Conservation (phyloP, 2,113 vertebrate genomes). For the Cervus canadensis region DNA sequence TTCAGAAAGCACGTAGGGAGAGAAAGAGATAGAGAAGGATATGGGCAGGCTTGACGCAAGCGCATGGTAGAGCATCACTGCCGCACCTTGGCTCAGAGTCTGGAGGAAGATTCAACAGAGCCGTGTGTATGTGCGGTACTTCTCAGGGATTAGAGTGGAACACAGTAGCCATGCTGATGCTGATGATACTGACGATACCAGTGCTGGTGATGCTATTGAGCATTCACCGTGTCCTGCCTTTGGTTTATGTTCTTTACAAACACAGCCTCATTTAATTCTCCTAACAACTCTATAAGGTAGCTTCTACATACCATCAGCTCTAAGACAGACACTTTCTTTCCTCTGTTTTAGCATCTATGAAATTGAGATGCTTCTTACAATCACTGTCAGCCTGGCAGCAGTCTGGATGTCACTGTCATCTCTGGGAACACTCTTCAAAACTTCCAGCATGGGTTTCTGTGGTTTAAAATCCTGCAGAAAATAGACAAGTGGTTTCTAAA, state of each 20-base stretch:
- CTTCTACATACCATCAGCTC: not conserved
- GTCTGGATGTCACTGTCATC: not conserved
- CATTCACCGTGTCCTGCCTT: not conserved
- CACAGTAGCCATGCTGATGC: not conserved
- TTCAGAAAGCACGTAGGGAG: not conserved
- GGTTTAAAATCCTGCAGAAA: not conserved
- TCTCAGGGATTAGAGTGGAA: not conserved
- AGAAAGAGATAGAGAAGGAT: conserved; percentile 36
- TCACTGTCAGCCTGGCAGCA: not conserved
- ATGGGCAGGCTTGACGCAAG: conserved; percentile 45
- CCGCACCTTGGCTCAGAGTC: not conserved
- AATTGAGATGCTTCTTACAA: not conserved
- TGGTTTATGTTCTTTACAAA: not conserved
- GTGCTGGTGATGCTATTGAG: not conserved
- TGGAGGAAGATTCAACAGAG: not conserved
- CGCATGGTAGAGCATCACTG: rapidly evolving
- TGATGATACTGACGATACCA: not conserved
- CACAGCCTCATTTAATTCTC: not conserved
- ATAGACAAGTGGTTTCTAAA: not conserved
- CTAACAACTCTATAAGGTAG: not conserved
- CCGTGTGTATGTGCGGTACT: rapidly evolving
- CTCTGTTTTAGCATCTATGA: not conserved
- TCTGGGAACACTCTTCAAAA: not conserved
- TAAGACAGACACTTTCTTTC: not conserved
- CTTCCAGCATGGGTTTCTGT: not conserved